These are phyloP conservation scores for Drosophila chauvacae DNA, from an alignment of 1,140 invertebrate genomes.

Conservation along the genomic window DNA sequence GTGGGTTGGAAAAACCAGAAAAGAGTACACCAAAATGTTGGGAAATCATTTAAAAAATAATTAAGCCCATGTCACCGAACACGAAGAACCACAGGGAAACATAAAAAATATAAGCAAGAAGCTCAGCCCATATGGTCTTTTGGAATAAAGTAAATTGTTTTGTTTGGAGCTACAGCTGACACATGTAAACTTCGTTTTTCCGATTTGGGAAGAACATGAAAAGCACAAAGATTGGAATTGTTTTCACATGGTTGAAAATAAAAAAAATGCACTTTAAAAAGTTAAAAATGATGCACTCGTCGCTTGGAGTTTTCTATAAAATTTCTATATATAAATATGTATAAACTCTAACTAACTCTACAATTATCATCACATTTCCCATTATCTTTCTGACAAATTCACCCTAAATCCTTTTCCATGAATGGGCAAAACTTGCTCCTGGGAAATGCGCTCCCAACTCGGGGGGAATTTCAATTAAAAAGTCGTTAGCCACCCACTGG, in stretches of 20 bases:
- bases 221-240: not conserved
- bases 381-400: not conserved
- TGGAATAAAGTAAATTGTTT: conserved; percentile 26
- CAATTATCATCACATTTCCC: not conserved
- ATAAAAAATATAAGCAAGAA: conserved; percentile 5
- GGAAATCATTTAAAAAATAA: conserved; percentile 77
- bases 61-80: conserved; percentile 65
- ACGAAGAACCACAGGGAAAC: conserved; percentile 18
- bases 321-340: not conserved
- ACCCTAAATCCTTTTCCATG: not conserved
- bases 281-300: not conserved
- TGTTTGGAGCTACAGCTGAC: conserved; percentile 27
- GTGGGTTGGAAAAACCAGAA: conserved; percentile 37
- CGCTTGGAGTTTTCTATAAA: not conserved
- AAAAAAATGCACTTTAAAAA: too few species aligned
- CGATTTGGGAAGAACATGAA: not conserved
- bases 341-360: not conserved
- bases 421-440: not conserved
- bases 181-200: conserved; percentile 22
- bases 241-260: not conserved
- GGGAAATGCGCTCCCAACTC: conserved; percentile 10
- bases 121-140: conserved; percentile 19
- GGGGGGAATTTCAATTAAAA: conserved; percentile 45
- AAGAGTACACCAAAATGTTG: conserved; percentile 34
- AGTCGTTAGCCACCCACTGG: conserved; percentile 49